Percentiles rank a stretch among this genome's conserved stretches.
Conservation (phyloP, 2,113 vertebrate genomes). For the Platysteira castanea region DNA sequence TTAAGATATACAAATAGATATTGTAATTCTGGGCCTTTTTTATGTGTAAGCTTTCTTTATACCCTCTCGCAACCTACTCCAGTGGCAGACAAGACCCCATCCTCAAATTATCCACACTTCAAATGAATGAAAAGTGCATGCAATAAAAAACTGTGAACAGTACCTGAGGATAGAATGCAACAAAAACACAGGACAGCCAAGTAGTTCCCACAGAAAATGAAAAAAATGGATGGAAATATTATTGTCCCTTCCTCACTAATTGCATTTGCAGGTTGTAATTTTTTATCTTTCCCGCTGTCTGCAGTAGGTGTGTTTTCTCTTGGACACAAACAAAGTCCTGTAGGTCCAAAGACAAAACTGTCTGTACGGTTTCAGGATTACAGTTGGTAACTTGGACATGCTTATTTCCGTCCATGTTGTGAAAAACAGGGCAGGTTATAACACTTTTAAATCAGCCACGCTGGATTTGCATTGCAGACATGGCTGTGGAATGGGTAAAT, state of each 20-base stretch:
- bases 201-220: neutral
- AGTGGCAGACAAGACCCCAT: neutral
- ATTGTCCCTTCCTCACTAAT: neutral
- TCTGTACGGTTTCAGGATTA: neutral
- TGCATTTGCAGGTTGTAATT: neutral
- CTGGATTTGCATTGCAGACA: conserved; percentile 23
- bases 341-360: neutral
- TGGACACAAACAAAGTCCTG: neutral
- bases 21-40: neutral
- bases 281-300: neutral
- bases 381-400: neutral
- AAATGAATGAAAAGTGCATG: neutral
- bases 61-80: neutral
- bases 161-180: neutral
- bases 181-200: neutral
- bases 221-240: neutral
- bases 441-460: neutral
- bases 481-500: neutral
- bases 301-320: neutral
- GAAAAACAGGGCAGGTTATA: neutral
- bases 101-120: neutral
- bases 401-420: neutral
- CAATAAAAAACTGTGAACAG: neutral
- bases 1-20: neutral
- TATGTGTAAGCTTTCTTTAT: neutral